Conservation (phyloP, 2,888 invertebrate species). For the Merodon equestris region DNA sequence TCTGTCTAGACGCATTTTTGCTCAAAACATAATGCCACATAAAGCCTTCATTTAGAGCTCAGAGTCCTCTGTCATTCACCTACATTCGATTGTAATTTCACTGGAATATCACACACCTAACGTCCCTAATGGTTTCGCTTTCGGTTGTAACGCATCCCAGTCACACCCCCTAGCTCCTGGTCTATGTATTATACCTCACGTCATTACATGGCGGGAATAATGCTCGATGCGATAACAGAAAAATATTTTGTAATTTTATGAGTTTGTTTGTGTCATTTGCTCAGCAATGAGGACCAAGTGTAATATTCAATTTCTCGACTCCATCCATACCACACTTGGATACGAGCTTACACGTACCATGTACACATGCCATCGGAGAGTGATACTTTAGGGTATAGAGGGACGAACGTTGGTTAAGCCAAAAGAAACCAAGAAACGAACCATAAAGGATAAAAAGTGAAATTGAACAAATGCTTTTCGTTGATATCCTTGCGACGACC, state of each 20-base stretch:
- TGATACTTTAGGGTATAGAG: constrained; percentile 26
- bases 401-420: neutral
- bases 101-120: constrained; percentile 57
- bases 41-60: constrained; percentile 6
- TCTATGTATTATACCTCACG: constrained; percentile 11
- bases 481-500: constrained; percentile 42
- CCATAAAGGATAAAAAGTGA: constrained; percentile 68
- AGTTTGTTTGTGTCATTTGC: constrained; percentile 67
- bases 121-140: constrained; percentile 65
- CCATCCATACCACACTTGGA: neutral
- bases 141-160: constrained; percentile 23
- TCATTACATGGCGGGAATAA: constrained; percentile 64
- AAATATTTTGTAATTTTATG: constrained; percentile 68
- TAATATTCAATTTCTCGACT: constrained; percentile 58
- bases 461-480: constrained; percentile 66
- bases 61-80: constrained; percentile 32
- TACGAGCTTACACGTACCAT: neutral
- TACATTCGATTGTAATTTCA: constrained; percentile 59
- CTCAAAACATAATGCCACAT: neutral
- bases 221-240: constrained; percentile 65
- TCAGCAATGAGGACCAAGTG: constrained; percentile 28
- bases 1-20: too few relatives aligned
- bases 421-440: constrained; percentile 50
- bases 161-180: neutral
- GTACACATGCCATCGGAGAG: constrained; percentile 35